These are phyloP conservation scores for Polyommatus icarus DNA, from an alignment of 2,888 invertebrate species.

Conservation along the genomic window DNA sequence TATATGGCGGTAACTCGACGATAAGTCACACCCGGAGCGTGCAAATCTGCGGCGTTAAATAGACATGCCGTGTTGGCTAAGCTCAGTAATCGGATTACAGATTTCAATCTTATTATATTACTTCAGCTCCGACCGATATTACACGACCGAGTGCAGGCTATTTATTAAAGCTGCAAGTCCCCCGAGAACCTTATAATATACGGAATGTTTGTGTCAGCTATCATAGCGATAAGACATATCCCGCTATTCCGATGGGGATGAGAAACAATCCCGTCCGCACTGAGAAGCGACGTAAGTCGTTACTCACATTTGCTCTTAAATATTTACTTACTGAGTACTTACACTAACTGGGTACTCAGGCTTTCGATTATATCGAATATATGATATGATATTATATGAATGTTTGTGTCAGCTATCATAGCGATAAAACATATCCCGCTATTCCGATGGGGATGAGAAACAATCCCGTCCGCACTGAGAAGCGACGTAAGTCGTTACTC, in stretches of 20 bases:
- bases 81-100: constrained; percentile 27
- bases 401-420: constrained; percentile 21
- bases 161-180: constrained; percentile 19
- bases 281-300: neutral
- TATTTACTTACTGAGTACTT: too few relatives aligned
- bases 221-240: constrained; percentile 13
- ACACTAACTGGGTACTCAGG: too few relatives aligned
- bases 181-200: constrained; percentile 1
- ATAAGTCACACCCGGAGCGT: neutral
- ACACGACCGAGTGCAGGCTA: constrained; percentile 8
- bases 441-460: neutral
- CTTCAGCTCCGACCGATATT: constrained; percentile 14
- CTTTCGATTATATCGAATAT: too few relatives aligned
- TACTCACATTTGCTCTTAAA: neutral
- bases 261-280: neutral
- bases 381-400: too few relatives aligned
- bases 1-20: neutral
- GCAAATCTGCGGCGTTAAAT: constrained; percentile 29
- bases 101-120: constrained; percentile 31
- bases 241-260: neutral
- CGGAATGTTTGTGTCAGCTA: constrained; percentile 19
- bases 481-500: neutral
- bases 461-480: neutral
- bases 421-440: constrained; percentile 3
- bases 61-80: constrained; percentile 28